Evolutionary conservation across 2,797 vertebrate genomes (phyloP), one percentile per base, ranked within the genome.

Genomic region (Chelon labrosus): DNA sequence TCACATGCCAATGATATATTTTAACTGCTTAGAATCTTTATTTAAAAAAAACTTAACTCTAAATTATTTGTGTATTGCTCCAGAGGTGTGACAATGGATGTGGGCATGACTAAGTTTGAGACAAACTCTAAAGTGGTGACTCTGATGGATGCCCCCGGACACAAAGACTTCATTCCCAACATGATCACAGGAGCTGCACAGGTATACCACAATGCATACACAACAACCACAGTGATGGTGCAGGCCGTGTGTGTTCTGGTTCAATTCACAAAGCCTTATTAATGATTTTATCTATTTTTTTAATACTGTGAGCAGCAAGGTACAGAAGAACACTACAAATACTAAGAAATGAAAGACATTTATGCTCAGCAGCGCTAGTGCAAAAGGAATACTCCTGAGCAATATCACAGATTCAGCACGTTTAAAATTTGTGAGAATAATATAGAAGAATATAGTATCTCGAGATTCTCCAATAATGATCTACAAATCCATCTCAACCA

Each of bases 181-280:
- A 99, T 99, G 98, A 99, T 99, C 88, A 99, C 97, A 38, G 98
- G 98, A 91, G 98, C 98, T 50, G 98, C 98, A 27, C 97, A 99
- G 97, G 98, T 99, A 96, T 2, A 31, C 11, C 11, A n/a, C 10
- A 41, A 41, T 35, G 31, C 7, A 8, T 35, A 35, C 31, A 35
- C 5, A 0, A 7, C 7, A 11, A 41, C 10, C 39, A 41, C 49
- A 11, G 11, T 11, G n/a, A 10, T 8, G n/a, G n/a, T 12, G 49
- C 49, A 50, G n/a, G 19, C n/a, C 47, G 2, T 9, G 19, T 5
- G n/a, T 19, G 19, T 19, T 19, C 47, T 49, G 47, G 47, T 19
- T 19, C 8, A 17, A 49, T 35, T 41, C 39, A 41, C 10, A 10
- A 41, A 41, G 39, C 12, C 4, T 41, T 3, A 41, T 10, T 41